phyloP scores from a whole-genome alignment of 2,888 invertebrate species.

The Drosophila mulleri region DNA sequence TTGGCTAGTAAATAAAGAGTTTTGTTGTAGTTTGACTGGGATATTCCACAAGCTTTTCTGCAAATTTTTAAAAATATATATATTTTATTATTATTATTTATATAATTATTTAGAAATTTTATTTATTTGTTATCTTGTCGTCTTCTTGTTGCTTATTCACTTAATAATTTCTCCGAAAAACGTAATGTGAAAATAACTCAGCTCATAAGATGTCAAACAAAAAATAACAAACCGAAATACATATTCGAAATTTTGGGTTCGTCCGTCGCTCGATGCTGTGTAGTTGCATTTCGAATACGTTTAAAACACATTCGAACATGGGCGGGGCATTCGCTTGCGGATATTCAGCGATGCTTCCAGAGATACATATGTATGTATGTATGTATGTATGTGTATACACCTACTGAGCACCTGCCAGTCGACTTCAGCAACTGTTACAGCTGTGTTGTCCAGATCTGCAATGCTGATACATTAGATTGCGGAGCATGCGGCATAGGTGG shows the following conservation, averaged over 20 bases:
- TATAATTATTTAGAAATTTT: background rate
- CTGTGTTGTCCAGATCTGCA: slow-evolving; percentile 29
- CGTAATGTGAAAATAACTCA: background rate
- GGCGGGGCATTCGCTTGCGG: slow-evolving; percentile 41
- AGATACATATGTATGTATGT: background rate
- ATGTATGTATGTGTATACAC: background rate
- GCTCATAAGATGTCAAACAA: slow-evolving; percentile 2
- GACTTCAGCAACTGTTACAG: background rate
- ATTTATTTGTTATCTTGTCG: background rate
- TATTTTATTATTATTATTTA: background rate
- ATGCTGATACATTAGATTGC: slow-evolving; percentile 27
- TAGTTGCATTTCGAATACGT: slow-evolving; percentile 14
- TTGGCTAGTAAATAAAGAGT: no score
- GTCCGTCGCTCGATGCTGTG: slow-evolving; percentile 12
- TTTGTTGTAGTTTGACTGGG: no score
- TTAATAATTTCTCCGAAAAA: slow-evolving; percentile 17
- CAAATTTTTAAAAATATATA: no score
- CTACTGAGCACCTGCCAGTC: slow-evolving; percentile 49
- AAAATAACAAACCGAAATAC: background rate
- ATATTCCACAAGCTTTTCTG: no score
- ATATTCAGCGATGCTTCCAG: slow-evolving; percentile 21
- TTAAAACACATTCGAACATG: slow-evolving; percentile 38
- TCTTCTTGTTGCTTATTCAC: background rate
- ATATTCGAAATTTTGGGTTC: slow-evolving; percentile 1
- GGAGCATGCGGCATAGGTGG: background rate